Evolutionary conservation across 2,888 invertebrate genomes (phyloP).

Genomic region (Dysmachus trigonus): DNA sequence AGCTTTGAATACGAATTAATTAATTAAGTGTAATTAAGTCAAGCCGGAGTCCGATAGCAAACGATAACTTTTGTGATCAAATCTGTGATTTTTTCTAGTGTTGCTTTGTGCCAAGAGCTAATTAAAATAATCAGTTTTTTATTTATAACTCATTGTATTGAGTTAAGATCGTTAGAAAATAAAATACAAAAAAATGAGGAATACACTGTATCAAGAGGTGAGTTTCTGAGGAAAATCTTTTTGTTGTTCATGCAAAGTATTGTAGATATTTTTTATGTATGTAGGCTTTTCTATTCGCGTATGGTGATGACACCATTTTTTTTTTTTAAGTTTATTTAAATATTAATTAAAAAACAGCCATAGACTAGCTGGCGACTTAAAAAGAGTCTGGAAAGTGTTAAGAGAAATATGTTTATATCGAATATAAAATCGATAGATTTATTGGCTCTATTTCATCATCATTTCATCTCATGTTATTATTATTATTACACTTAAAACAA

Average conservation of each 20-base stretch:
- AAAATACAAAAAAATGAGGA: slow-evolving; percentile 46
- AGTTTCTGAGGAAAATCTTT: neutral
- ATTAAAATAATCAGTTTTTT: neutral
- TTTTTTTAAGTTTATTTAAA: neutral
- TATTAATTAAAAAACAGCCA: neutral
- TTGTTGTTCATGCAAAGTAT: neutral
- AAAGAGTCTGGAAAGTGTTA: neutral
- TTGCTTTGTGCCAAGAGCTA: neutral
- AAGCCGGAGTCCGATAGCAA: neutral
- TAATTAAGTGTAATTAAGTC: neutral
- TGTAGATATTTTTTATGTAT: neutral
- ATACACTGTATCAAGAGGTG: slow-evolving; percentile 50
- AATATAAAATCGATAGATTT: neutral
- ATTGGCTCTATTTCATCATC: neutral
- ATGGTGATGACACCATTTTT: neutral
- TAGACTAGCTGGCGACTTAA: neutral
- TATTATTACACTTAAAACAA: neutral
- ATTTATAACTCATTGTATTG: neutral
- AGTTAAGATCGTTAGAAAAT: neutral
- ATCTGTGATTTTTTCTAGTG: slow-evolving; percentile 2
- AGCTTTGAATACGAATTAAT: neutral
- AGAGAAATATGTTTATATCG: neutral
- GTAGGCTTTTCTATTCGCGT: neutral
- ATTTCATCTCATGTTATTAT: neutral
- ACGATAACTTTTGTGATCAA: slow-evolving; percentile 4